Percentiles rank a stretch among this genome's conserved stretches.
These are phyloP conservation scores for Urocitellus parryii DNA, from an alignment of 2,113 vertebrate genomes.

Conservation along the genomic window DNA sequence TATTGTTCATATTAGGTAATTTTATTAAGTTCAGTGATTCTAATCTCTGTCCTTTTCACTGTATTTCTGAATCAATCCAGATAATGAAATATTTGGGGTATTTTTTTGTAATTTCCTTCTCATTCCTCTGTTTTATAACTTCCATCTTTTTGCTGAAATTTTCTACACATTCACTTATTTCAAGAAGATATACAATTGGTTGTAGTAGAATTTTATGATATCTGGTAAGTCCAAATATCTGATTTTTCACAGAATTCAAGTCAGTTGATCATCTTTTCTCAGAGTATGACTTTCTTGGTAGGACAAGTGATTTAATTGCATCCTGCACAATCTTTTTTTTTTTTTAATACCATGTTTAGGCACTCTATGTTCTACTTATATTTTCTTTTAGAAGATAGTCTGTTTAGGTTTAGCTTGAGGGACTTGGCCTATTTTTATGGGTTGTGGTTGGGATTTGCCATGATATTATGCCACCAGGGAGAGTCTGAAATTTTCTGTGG, in stretches of 20 bases:
- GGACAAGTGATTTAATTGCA: neutral
- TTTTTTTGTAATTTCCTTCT: neutral
- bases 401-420: neutral
- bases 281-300: neutral
- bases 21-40: neutral
- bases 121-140: neutral
- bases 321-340: neutral
- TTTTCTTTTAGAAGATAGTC: neutral
- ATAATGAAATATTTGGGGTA: neutral
- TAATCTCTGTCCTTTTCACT: neutral
- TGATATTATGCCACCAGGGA: neutral
- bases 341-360: neutral
- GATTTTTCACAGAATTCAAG: neutral
- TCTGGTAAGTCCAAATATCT: neutral
- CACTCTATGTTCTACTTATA: neutral
- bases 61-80: neutral
- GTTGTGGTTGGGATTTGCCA: neutral
- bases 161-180: neutral
- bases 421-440: neutral
- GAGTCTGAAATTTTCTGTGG: neutral
- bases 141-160: neutral
- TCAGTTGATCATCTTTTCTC: neutral
- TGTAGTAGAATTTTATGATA: neutral
- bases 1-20: neutral
- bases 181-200: neutral